These are phyloP conservation scores for Limnephilus marmoratus DNA, from an alignment of 2,888 invertebrate genomes.

Conservation along the genomic window DNA sequence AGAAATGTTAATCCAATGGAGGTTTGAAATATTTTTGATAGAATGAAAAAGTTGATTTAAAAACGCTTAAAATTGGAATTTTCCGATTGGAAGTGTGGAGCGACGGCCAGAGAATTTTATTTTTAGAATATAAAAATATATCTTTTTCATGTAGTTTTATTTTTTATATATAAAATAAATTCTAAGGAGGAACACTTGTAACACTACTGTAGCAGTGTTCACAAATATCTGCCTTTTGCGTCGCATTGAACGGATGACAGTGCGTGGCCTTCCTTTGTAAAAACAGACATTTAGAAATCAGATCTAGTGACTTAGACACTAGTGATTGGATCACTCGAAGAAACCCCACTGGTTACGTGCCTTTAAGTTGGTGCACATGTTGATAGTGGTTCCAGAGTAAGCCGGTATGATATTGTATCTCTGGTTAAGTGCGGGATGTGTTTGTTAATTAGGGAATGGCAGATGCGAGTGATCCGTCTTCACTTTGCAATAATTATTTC, in stretches of 20 bases:
- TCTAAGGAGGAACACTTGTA: slow-evolving; percentile 42
- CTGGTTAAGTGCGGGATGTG: slow-evolving; percentile 45
- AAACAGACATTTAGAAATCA: slow-evolving; percentile 44
- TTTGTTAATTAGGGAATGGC: slow-evolving; percentile 51
- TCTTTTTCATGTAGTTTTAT: slow-evolving; percentile 61
- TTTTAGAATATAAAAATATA: slow-evolving; percentile 64
- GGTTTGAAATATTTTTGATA: slow-evolving; percentile 55
- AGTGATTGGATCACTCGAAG: slow-evolving; percentile 47
- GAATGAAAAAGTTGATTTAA: slow-evolving; percentile 30
- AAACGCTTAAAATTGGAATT: slow-evolving; percentile 39
- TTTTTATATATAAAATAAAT: slow-evolving; percentile 49
- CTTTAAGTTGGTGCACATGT: slow-evolving; percentile 43
- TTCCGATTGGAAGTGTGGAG: slow-evolving; percentile 50
- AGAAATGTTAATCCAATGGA: not conserved
- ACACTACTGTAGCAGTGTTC: not conserved
- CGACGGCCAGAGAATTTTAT: slow-evolving; percentile 65
- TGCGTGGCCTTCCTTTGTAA: slow-evolving; percentile 57
- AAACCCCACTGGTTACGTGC: not conserved
- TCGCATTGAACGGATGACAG: slow-evolving; percentile 42
- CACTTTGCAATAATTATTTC: slow-evolving; percentile 57
- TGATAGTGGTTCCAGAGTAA: slow-evolving; percentile 54
- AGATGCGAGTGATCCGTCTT: slow-evolving; percentile 55
- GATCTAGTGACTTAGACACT: slow-evolving; percentile 11
- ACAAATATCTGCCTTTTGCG: slow-evolving; percentile 28
- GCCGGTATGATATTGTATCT: slow-evolving; percentile 57